These are phyloP conservation scores for Papio anubis DNA, from an alignment of 2,113 vertebrate genomes.

Conservation along the genomic window DNA sequence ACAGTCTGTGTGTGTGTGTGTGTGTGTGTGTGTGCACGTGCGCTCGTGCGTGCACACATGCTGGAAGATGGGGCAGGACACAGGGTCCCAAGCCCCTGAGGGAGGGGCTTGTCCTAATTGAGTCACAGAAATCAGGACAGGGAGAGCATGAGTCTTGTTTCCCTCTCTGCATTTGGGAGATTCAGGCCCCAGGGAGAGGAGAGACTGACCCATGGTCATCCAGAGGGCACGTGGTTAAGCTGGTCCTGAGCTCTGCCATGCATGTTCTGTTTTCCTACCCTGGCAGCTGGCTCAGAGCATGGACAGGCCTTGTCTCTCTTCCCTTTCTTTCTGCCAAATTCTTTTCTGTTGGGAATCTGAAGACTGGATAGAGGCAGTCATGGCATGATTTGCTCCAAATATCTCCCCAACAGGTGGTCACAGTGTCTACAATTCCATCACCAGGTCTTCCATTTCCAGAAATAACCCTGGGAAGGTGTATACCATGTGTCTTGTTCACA, in stretches of 20 bases:
- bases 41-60: accelerated
- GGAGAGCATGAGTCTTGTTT: neutral
- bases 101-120: neutral
- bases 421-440: neutral
- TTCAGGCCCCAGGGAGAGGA: neutral
- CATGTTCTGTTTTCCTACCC: neutral
- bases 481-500: neutral
- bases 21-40: accelerated
- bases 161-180: neutral
- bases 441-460: neutral
- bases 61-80: neutral
- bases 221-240: neutral
- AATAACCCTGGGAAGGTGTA: neutral
- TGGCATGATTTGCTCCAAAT: neutral
- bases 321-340: neutral
- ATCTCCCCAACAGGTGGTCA: neutral
- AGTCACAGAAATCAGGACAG: neutral
- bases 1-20: neutral
- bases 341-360: neutral
- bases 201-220: neutral
- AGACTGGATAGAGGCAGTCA: neutral
- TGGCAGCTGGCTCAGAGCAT: neutral
- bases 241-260: neutral
- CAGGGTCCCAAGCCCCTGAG: neutral
- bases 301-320: neutral